Evolutionary conservation across 2,797 vertebrate species (phyloP).

Genomic region (Chloroceryle inda): DNA sequence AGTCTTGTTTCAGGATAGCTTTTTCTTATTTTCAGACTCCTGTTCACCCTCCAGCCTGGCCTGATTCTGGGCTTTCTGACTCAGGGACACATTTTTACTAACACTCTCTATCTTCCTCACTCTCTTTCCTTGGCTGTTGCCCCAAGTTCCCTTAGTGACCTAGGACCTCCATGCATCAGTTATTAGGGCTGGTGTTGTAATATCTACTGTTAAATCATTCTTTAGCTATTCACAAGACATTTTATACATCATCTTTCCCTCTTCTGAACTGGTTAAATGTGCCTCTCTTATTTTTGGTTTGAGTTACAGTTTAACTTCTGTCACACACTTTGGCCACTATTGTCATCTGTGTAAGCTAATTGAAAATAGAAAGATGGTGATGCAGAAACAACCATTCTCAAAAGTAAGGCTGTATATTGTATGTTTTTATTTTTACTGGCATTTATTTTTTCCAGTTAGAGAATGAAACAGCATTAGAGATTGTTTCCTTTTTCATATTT

Average conservation of each 20-base stretch:
- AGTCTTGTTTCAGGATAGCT: neutral
- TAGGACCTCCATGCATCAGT: neutral
- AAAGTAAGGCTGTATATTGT: neutral
- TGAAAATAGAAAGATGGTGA: neutral
- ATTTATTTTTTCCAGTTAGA: neutral
- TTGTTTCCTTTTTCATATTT: neutral
- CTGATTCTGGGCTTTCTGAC: neutral
- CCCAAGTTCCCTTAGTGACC: neutral
- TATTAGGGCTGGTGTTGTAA: neutral
- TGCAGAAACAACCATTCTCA: neutral
- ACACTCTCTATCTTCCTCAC: neutral
- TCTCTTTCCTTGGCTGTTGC: neutral
- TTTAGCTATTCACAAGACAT: neutral
- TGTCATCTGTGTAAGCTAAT: neutral
- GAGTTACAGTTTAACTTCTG: neutral
- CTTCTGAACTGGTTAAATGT: neutral
- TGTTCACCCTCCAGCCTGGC: neutral
- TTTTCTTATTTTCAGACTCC: neutral
- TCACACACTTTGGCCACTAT: neutral
- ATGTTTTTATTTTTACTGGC: rapidly evolving
- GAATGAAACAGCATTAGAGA: neutral
- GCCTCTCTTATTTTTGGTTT: neutral
- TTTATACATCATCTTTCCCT: neutral
- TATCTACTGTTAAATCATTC: neutral
- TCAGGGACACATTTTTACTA: neutral